Evolutionary conservation across 2,797 vertebrate genomes (phyloP).

Genomic region (Arrhamphus sclerolepis): DNA sequence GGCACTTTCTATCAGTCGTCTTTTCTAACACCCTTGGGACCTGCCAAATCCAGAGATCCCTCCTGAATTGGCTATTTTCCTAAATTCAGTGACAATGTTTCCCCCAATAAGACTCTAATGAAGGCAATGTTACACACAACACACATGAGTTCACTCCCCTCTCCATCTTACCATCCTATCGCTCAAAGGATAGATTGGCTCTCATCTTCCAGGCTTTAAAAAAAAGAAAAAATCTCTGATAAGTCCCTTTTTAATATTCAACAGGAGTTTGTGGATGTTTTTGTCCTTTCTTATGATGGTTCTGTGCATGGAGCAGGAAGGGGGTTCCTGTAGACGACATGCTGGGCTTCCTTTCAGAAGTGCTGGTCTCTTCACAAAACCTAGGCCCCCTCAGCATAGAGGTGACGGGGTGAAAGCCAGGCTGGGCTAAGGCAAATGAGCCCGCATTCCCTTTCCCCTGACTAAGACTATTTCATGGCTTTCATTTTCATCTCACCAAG

Average conservation of each 20-base stretch:
- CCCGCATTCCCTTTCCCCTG: conserved; percentile 61
- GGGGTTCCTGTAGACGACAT: conserved; percentile 69
- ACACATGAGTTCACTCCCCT: conserved; percentile 55
- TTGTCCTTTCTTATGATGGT: conserved; percentile 72
- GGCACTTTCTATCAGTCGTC: conserved; percentile 39
- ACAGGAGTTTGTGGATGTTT: conserved; percentile 70
- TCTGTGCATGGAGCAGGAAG: conserved; percentile 56
- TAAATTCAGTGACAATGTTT: conserved; percentile 60
- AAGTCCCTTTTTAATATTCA: conserved; percentile 77
- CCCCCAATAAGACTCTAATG: conserved; percentile 65
- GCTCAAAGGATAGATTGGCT: conserved; percentile 60
- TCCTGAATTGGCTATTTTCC: conserved; percentile 47
- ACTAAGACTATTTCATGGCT: conserved; percentile 83
- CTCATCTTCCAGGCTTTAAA: conserved; percentile 60
- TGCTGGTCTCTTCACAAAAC: conserved; percentile 75
- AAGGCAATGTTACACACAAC: conserved; percentile 61
- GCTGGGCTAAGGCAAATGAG: conserved; percentile 54
- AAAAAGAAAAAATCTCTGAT: conserved; percentile 19
- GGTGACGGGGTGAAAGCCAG: conserved; percentile 73
- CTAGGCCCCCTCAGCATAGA: conserved; percentile 70
- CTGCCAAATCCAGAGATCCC: conserved; percentile 58
- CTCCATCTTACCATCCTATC: conserved; percentile 46
- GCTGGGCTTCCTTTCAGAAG: conserved; percentile 79
- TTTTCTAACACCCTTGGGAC: conserved; percentile 43
- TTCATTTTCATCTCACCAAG: conserved; percentile 77